Percentiles rank a stretch among this genome's conserved stretches.
Evolutionary conservation across 2,888 invertebrate genomes (phyloP).

Genomic region (Sarcophaga carnaria): DNA sequence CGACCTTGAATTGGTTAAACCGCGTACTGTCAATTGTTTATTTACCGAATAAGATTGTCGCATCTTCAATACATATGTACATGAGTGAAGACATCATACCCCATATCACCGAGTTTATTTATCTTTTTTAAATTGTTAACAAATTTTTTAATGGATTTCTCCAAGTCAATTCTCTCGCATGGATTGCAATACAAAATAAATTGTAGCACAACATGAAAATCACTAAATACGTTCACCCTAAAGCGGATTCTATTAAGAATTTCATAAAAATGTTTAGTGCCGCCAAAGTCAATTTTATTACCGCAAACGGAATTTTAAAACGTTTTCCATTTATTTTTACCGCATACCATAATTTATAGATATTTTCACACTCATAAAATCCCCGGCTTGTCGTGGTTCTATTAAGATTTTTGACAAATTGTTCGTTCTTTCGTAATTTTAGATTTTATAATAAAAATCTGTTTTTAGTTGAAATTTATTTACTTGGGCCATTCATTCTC

Average conservation of each 20-base stretch:
- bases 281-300: not conserved
- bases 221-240: not conserved
- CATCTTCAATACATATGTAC: constrained; percentile 3
- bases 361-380: constrained; percentile 25
- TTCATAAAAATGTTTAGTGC: not conserved
- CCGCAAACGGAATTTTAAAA: constrained; percentile 23
- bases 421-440: constrained; percentile 26
- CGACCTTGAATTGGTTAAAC: constrained; percentile 12
- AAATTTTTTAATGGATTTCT: constrained; percentile 51
- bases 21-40: not conserved
- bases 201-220: not conserved
- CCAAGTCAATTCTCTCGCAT: constrained; percentile 25
- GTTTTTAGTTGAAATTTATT: constrained; percentile 49
- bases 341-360: constrained; percentile 11
- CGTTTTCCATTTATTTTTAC: constrained; percentile 13
- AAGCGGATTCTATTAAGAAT: not conserved
- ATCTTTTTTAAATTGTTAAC: constrained; percentile 33
- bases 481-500: constrained; percentile 17
- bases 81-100: not conserved
- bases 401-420: constrained; percentile 50
- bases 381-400: constrained; percentile 1
- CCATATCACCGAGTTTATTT: not conserved
- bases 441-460: constrained; percentile 42
- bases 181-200: constrained; percentile 30
- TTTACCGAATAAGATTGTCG: not conserved